These are phyloP conservation scores for Saturnia pavonia DNA, from an alignment of 2,888 invertebrate genomes.

Conservation along the genomic window DNA sequence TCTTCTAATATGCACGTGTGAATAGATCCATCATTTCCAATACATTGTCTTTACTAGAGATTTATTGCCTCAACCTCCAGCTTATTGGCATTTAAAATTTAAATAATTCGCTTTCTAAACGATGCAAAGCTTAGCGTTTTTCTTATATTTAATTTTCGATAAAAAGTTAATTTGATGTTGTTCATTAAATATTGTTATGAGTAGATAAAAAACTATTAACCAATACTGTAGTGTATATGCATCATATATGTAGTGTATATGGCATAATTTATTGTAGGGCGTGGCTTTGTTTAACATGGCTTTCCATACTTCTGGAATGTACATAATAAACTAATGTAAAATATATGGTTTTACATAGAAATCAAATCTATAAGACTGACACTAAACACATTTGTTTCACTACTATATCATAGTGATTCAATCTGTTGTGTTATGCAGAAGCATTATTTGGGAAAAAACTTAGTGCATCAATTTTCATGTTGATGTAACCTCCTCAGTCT, in stretches of 20 bases:
- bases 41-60: slow-evolving; percentile 22
- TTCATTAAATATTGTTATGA: slow-evolving; percentile 1
- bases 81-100: slow-evolving; percentile 60
- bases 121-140: slow-evolving; percentile 26
- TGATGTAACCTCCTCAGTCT: too few relatives aligned
- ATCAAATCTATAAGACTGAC: too few relatives aligned
- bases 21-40: slow-evolving; percentile 26
- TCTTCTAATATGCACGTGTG: slow-evolving; percentile 55
- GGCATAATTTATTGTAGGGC: too few relatives aligned
- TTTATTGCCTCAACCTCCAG: slow-evolving; percentile 35
- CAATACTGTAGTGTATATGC: neutral
- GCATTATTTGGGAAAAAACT: too few relatives aligned
- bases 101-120: slow-evolving; percentile 53
- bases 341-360: too few relatives aligned
- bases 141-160: neutral
- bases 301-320: too few relatives aligned
- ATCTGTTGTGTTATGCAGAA: too few relatives aligned
- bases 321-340: too few relatives aligned
- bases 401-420: too few relatives aligned
- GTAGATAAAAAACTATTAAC: neutral
- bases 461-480: too few relatives aligned
- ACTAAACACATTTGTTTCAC: too few relatives aligned
- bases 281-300: too few relatives aligned
- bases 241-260: neutral
- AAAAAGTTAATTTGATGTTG: neutral